phyloP scores from a whole-genome alignment of 2,888 invertebrate genomes.

The Mesorhabditis belari region DNA sequence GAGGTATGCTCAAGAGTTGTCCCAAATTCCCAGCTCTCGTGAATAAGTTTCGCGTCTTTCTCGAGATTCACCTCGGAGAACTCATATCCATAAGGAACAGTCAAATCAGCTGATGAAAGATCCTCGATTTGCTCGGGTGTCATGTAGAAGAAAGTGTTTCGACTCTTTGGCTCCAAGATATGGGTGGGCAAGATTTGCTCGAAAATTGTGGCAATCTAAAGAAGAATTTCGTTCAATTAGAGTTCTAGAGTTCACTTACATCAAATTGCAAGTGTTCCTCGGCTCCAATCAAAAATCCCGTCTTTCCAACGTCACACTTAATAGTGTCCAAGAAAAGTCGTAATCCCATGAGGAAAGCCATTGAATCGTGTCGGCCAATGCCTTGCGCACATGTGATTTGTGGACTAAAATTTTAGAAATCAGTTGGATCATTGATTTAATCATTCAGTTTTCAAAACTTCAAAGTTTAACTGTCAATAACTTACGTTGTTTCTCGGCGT shows the following conservation, averaged over 20 bases:
- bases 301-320: not conserved
- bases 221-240: not conserved
- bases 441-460: too few relatives aligned
- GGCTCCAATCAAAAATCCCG: not conserved
- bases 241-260: not conserved
- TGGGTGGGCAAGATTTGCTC: not conserved
- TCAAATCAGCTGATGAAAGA: not conserved
- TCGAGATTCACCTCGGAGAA: not conserved
- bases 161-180: not conserved
- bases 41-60: not conserved
- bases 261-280: not conserved
- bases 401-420: not conserved
- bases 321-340: not conserved
- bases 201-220: not conserved
- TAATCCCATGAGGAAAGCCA: not conserved
- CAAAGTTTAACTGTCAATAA: not conserved
- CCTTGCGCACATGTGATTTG: not conserved
- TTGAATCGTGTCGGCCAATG: not conserved
- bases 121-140: not conserved
- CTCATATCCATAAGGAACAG: not conserved
- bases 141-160: not conserved
- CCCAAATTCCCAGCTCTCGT: not conserved
- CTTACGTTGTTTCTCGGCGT: not conserved
- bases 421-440: too few relatives aligned
- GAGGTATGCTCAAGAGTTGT: not conserved